Base-by-base conservation (phyloP, 2,888 invertebrate genomes). In the Macroteleia sp. region DNA sequence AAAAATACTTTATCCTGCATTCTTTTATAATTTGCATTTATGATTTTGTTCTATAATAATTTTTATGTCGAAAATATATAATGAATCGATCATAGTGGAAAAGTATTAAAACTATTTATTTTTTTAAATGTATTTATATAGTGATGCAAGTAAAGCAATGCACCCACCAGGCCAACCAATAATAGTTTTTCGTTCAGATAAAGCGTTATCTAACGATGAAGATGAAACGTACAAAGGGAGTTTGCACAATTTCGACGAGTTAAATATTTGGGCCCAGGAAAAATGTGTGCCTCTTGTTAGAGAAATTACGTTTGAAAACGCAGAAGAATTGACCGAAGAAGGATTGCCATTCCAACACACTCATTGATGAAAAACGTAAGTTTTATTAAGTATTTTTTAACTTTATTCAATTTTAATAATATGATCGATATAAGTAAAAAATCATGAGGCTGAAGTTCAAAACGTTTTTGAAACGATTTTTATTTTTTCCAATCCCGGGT, bases 241-340 rank as follows among this genome's bases (percentile, higher is more conserved):
- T 61, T 88, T 96, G 39, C 92, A 92, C 4, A 95, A 93, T 87
- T 97, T 96, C 85, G 98, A 98, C 86, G 96, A 97, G 82, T 88
- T 99, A n/a, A 94, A 96, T 86, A 93, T 94, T 73, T 99, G 99
- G 99, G 94, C 96, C 0, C 95, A 96, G 76, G 96, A 97, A 82
- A 97, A 97, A 88, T 99, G 99, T 91, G 96, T 99, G 34, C 99
- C 99, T 0, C 92, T 99, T 10, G 99, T 99, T 0, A 94, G 99
- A 61, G 99, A 99, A 92, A 99, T 99, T 74, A 99, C 99, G 0
- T 99, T 99, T 92, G 99, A 99, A 92, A 99, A 99, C 93, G 99
- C 99, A 1, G 99, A 99, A 92, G 99, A 99, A 92, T 92, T 99
- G 19, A 99, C 99, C 0, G 99, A 99, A 91, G 99, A 99, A 92